Evolutionary conservation across 2,797 vertebrate species (phyloP), one percentile per base, ranked within the genome.

Genomic region (Ictinia mississippiensis): DNA sequence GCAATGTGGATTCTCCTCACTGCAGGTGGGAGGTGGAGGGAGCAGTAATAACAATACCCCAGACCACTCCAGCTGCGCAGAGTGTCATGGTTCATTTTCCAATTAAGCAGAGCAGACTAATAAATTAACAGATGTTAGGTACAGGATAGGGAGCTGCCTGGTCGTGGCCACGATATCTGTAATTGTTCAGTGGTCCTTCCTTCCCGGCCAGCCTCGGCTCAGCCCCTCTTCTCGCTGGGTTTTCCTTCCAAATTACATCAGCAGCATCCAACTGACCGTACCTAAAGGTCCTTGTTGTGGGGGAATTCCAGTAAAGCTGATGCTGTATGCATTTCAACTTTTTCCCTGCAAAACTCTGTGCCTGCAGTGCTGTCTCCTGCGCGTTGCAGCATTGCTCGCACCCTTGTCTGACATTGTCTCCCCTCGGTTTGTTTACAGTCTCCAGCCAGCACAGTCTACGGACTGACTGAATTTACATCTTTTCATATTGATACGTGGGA

Each of bases 101-200:
- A 63, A 16, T 63, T 44, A 50, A 68, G 11, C 8, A 2, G 47
- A 74, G 62, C 40, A 13, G 50, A 22, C 19, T 65, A 72, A 50
- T 45, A 63, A 65, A 61, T 37, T 7, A 37, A 28, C 7, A 40
- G 37, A 17, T 23, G 26, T 33, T 25, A 12, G 13, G 28, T 61
- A 25, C 1, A 2, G 23, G 40, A 33, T 12, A 55, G 31, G 31
- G 49, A 68, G 55, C 47, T 81, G 68, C 55, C 55, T 38, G 22
- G 9, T 62, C 2, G 0, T 2, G 42, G 28, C 62, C 28, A 12
- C 1, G 1, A 10, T 16, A 47, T 56, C 42, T 7, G 40, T 29
- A 38, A 33, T 13, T 49, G 67, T 11, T 62, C 62, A 6, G 14
- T 0, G 1, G 33, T 35, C 50, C 49, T 14, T 50, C 15, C 4